Percentiles rank a stretch among this genome's conserved stretches.
phyloP scores from a whole-genome alignment of 2,797 vertebrate genomes.

The Channallabes apus region DNA sequence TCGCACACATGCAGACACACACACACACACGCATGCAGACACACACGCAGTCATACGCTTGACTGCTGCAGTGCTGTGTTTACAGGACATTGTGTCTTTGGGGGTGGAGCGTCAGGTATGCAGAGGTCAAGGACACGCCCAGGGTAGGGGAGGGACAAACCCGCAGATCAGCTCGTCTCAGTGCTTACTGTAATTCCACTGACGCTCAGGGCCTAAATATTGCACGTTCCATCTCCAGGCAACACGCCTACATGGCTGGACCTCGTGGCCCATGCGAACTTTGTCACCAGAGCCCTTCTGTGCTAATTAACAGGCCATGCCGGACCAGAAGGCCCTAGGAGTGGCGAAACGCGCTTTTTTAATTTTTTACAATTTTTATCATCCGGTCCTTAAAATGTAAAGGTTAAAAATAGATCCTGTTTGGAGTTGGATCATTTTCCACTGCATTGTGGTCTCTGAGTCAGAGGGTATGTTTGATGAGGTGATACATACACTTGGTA shows the following conservation, averaged over 20 bases:
- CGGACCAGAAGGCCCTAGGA: neutral
- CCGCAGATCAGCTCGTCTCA: slow-evolving; percentile 58
- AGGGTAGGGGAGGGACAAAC: slow-evolving; percentile 37
- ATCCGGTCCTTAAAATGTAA: neutral
- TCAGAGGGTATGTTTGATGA: neutral
- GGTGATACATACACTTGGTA: neutral
- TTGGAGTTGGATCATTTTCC: neutral
- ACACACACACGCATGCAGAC: no score
- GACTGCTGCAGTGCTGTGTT: neutral
- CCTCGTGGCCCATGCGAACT: slow-evolving; percentile 41
- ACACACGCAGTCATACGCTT: neutral
- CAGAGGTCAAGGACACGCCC: slow-evolving; percentile 54
- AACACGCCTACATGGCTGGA: slow-evolving; percentile 31
- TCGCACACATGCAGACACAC: neutral
- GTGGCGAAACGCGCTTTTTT: neutral
- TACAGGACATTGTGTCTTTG: slow-evolving; percentile 20
- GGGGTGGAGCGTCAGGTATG: slow-evolving; percentile 47
- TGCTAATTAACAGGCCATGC: neutral
- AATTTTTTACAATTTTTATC: neutral
- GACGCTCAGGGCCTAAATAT: slow-evolving; percentile 58
- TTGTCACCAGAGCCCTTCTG: slow-evolving; percentile 26
- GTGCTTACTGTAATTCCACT: slow-evolving; percentile 61
- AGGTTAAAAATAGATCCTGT: neutral
- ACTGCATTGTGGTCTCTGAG: neutral
- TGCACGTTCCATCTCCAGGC: slow-evolving; percentile 48